These are phyloP conservation scores for Campoplex nolae DNA, from an alignment of 2,888 invertebrate genomes.

Conservation along the genomic window DNA sequence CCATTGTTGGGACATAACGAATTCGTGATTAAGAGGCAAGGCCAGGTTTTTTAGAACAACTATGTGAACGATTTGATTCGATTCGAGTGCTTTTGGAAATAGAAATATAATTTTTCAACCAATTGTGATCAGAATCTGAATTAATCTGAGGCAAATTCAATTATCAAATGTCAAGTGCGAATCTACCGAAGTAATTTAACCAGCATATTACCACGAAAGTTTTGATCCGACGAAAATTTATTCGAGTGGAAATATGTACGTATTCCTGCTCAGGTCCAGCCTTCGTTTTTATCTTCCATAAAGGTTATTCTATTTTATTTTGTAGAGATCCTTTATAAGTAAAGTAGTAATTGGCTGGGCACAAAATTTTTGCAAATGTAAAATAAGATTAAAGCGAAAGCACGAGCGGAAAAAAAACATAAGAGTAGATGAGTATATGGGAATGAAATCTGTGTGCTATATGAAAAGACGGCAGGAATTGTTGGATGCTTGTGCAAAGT, in stretches of 20 bases:
- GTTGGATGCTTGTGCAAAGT: conserved; percentile 1
- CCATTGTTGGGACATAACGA: neutral
- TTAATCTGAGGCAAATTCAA: neutral
- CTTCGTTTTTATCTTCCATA: neutral
- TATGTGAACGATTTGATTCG: neutral
- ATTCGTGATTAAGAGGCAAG: neutral
- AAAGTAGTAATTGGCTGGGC: neutral
- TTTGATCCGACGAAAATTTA: neutral
- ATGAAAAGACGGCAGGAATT: neutral
- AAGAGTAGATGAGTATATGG: neutral
- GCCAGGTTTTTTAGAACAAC: neutral
- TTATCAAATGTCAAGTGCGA: too few relatives aligned
- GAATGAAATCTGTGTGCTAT: neutral
- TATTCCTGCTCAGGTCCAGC: too few relatives aligned
- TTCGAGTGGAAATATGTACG: neutral
- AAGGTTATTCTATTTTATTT: neutral
- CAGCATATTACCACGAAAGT: neutral
- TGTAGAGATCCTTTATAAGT: neutral
- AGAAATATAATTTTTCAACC: neutral
- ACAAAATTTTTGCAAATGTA: neutral
- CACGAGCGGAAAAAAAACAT: neutral
- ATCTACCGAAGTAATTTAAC: neutral
- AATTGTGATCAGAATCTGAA: neutral
- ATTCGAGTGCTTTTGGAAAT: neutral
- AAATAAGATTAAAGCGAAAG: conserved; percentile 6